These are phyloP conservation scores for Drosophila affinis DNA, from an alignment of 2,888 invertebrate genomes.

Conservation along the genomic window DNA sequence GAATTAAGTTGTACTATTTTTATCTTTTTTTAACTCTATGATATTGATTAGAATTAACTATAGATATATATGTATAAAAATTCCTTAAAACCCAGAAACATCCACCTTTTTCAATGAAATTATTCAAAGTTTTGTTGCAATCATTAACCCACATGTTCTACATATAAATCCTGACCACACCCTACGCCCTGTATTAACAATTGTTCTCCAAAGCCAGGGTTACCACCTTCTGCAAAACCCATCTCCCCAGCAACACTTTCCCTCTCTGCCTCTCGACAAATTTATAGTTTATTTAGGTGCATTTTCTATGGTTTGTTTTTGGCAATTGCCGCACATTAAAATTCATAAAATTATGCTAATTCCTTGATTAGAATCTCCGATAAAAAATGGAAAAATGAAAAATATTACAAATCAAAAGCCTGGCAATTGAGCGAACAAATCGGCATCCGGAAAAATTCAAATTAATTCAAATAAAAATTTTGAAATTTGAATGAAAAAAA, in stretches of 20 bases:
- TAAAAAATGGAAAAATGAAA: slow-evolving; percentile 21
- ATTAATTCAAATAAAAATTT: slow-evolving; percentile 51
- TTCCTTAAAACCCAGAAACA: no score
- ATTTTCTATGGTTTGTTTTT: slow-evolving; percentile 72
- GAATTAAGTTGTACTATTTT: no score
- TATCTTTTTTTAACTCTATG: no score
- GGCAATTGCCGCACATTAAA: slow-evolving; percentile 58
- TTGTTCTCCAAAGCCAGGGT: slow-evolving; percentile 2
- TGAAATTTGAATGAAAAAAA: slow-evolving; percentile 42
- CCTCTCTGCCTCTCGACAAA: slow-evolving; percentile 30
- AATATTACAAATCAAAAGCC: slow-evolving; percentile 48
- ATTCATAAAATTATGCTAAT: slow-evolving; percentile 65
- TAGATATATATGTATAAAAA: no score
- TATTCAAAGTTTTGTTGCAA: not conserved
- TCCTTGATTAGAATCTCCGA: slow-evolving; percentile 30
- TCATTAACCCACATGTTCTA: not conserved
- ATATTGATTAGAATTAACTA: no score
- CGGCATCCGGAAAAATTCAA: slow-evolving; percentile 47
- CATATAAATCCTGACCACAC: not conserved
- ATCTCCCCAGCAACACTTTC: not conserved
- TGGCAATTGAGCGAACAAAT: slow-evolving; percentile 61
- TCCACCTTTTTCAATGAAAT: not conserved
- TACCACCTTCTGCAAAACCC: slow-evolving; percentile 12
- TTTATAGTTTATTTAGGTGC: slow-evolving; percentile 72
- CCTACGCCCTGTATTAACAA: not conserved